Evolutionary conservation across 2,797 vertebrate species (phyloP).

Genomic region (Pseudochromis fuscus): DNA sequence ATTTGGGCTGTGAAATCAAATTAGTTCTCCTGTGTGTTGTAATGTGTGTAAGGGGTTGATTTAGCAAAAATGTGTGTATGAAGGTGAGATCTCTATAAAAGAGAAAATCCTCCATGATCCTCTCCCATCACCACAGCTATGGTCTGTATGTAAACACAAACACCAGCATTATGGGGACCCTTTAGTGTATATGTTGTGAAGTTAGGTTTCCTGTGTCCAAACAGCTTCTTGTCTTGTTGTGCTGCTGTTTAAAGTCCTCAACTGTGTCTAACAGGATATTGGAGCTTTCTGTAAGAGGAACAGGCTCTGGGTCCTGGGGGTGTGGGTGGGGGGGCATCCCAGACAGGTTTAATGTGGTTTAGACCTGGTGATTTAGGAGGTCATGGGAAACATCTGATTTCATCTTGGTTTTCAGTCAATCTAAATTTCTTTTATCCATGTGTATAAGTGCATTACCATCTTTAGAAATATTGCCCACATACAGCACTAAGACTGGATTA

Average conservation of each 20-base stretch:
- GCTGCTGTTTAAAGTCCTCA: conserved; percentile 37
- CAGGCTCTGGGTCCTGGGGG: conserved; percentile 35
- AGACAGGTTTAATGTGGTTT: conserved; percentile 53
- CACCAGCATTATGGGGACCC: background rate
- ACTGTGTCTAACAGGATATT: conserved; percentile 58
- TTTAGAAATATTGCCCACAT: background rate
- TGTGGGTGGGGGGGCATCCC: conserved; percentile 26
- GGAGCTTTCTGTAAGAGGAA: conserved; percentile 34
- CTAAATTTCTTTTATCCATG: background rate
- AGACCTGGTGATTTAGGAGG: conserved; percentile 45
- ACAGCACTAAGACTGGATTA: conserved; percentile 1
- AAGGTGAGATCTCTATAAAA: no score
- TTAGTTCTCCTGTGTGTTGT: conserved; percentile 46
- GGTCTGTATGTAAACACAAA: conserved; percentile 6
- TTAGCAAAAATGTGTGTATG: background rate
- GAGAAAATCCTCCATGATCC: no score
- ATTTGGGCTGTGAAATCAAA: conserved; percentile 67
- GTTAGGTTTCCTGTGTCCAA: background rate
- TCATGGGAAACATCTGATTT: conserved; percentile 29
- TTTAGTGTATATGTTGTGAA: background rate
- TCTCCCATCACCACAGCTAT: background rate
- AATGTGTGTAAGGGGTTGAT: conserved; percentile 21
- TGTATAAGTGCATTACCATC: background rate
- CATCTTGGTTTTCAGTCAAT: conserved; percentile 6
- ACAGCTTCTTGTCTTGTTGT: background rate